Evolutionary conservation across 2,888 invertebrate species (phyloP), one percentile per base, ranked within the genome.

Genomic region (Drosophila putrida): DNA sequence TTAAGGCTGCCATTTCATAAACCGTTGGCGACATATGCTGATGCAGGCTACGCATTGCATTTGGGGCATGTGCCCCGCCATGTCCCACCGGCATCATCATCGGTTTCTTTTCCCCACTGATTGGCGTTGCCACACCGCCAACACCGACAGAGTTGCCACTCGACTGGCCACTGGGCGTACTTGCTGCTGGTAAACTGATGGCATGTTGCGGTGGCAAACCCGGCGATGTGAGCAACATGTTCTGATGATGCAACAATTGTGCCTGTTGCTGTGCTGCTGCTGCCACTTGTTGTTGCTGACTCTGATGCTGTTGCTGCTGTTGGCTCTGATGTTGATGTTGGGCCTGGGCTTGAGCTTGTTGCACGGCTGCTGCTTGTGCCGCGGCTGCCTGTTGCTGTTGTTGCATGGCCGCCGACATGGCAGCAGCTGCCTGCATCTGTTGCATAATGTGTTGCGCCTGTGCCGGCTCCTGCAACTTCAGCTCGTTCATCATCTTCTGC

Each of bases 1-100:
- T 98, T 44, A 98, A 94, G 4, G 98, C 98, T 1, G 98, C 98
- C 96, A 98, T 98, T 93, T 99, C 98, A 92, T 98, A 98, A 13
- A 98, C 98, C 85, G 98, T 98, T n/a, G 98, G 97, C 39, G 97
- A 97, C 93, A 97, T 96, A 90, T 97, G 96, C 75, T 96, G 96
- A 90, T 96, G 96, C 78, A 97, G 94, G 69, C 94, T 94, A 36
- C 97, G 94, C 93, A 97, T 94, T 1, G 95, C 94, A 15, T 95
- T 94, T 47, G 94, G 94, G 89, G 95, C 95, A 89, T 95, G 95
- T 15, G 96, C 95, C 15, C 94, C 95, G 15, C 94, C 95, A 75
- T 94, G 93, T 63, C 93, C 94, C 51, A 93, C 94, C 51, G 95
- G 94, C 78, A 94, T 94, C 75, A 94, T 93, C 11, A 94, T 94